Evolutionary conservation across 2,888 invertebrate genomes (phyloP), one percentile per base, ranked within the genome.

Genomic region (Hipparchia sbordonii): DNA sequence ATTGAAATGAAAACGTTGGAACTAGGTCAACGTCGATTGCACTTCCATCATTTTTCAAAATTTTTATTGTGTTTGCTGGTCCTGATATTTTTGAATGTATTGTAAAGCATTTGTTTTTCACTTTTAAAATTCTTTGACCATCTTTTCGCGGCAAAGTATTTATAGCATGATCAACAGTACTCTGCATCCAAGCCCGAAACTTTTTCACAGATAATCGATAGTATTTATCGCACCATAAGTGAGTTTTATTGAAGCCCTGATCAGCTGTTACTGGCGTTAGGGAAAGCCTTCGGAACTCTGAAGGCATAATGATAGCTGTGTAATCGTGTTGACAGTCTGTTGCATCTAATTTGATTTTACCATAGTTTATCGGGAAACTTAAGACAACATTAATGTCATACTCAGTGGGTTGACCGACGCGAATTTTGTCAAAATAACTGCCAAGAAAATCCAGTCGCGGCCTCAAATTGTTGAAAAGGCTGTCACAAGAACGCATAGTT

Each of bases 1-100:
- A 74, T 48, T 78, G 68, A 76, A 89, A 89, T 12, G 78, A 78
- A 78, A 89, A 82, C 2, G 89, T 87, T 10, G 89, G 89, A 12
- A 89, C 89, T 48, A 89, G 82, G 79, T 89, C 89, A 2, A 89
- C 82, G 74, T 89, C 89, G 63, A 89, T 89, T 23, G 83, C 73
- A 52, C 82, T 79, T 70, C 82, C 78, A 62, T 82, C 77, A 56
- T 78, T 80, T 73, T 82, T 82, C 68, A 79, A 79, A 51, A 75
- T 73, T 13, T 81, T 86, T 68, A 89, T 79, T 2, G 88, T 89
- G 72, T 84, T 85, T 7, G 89, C 89, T 13, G 89, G 89, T 9
- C 89, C 89, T 2, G 89, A 87, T 51, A 79, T 81, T 77, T 84
- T 89, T 6, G 83, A 79, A n/a, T 76, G 65, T 62, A 89, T 81